Percentiles rank a stretch among this genome's conserved stretches.
These are phyloP conservation scores for Probosciger aterrimus DNA, from an alignment of 2,113 vertebrate genomes.

Conservation along the genomic window DNA sequence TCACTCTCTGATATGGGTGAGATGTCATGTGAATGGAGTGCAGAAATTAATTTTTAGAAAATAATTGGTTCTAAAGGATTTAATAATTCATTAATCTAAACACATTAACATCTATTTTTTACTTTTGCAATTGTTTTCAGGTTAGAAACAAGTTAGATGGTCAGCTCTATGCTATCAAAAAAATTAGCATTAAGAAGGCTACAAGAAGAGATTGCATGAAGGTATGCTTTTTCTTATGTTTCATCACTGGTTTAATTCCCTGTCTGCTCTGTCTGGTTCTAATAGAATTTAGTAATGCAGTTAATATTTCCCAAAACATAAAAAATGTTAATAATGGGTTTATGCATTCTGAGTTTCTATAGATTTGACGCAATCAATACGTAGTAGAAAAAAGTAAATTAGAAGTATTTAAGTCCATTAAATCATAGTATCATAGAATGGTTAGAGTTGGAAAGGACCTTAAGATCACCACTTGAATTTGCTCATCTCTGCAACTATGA, in stretches of 20 bases:
- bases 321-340: not conserved
- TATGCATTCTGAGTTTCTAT: not conserved
- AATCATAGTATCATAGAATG: not conserved
- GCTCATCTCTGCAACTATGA: not conserved
- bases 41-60: not conserved
- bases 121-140: slow-evolving; percentile 66
- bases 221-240: slow-evolving; percentile 69
- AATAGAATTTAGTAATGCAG: not conserved
- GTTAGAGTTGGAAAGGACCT: not conserved
- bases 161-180: slow-evolving; percentile 94
- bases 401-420: not conserved
- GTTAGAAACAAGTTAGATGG: slow-evolving; percentile 95
- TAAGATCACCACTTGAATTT: not conserved
- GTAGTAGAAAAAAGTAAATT: not conserved
- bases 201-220: slow-evolving; percentile 92
- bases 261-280: not conserved
- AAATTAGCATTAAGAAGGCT: slow-evolving; percentile 92
- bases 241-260: not conserved
- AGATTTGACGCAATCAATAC: not conserved
- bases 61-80: not conserved
- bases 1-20: not conserved
- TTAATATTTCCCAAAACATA: not conserved
- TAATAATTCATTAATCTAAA: not conserved
- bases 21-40: not conserved
- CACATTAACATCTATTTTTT: not conserved